These are phyloP conservation scores for Danaus chrysippus DNA, from an alignment of 2,888 invertebrate species.

Conservation along the genomic window DNA sequence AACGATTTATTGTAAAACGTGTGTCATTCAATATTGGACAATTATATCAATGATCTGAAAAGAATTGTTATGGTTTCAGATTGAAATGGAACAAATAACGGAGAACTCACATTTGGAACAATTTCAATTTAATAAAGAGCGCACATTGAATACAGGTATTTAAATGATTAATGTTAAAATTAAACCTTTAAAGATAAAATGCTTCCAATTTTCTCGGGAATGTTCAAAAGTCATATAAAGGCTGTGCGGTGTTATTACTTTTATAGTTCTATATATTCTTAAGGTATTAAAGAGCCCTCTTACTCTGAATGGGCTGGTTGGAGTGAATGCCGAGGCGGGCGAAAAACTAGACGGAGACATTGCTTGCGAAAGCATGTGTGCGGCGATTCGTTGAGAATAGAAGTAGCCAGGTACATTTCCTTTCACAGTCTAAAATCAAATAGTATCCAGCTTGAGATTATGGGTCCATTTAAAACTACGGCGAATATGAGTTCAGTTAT, in stretches of 20 bases:
- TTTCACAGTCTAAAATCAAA: not conserved
- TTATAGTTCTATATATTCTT: conserved; percentile 27
- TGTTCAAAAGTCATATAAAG: not conserved
- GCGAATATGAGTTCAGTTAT: too few relatives aligned
- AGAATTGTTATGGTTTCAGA: conserved; percentile 39
- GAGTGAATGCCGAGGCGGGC: conserved; percentile 56
- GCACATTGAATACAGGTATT: conserved; percentile 29
- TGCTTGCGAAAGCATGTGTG: conserved; percentile 56
- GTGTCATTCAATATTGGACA: conserved; percentile 49
- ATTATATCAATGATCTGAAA: conserved; percentile 42
- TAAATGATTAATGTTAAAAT: not conserved
- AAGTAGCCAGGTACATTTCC: conserved; percentile 54
- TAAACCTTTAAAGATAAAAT: not conserved
- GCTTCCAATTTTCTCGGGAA: conserved; percentile 14
- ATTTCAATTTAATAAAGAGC: conserved; percentile 28
- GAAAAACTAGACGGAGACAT: conserved; percentile 56
- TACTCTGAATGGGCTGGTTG: conserved; percentile 63
- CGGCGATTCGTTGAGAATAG: conserved; percentile 59
- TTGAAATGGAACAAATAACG: conserved; percentile 33
- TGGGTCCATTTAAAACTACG: too few relatives aligned
- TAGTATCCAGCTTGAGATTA: not conserved
- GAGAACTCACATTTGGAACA: conserved; percentile 30
- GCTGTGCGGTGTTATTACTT: conserved; percentile 13
- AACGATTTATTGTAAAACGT: conserved; percentile 50
- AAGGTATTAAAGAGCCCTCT: conserved; percentile 46